These are phyloP conservation scores for Limosa lapponica DNA, from an alignment of 2,797 vertebrate genomes.

Conservation along the genomic window DNA sequence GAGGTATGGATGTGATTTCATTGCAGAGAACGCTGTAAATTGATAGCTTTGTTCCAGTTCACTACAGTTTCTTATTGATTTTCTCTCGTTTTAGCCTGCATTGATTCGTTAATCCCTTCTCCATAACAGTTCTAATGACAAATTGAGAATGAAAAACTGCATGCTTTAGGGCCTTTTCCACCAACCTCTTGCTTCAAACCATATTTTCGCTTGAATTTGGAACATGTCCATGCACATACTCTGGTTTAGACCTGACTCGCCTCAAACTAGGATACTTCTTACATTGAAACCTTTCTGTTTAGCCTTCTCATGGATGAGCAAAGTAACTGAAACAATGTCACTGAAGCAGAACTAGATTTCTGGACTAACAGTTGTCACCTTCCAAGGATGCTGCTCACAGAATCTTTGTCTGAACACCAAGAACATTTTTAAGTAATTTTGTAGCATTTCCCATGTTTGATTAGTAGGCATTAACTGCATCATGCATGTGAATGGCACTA, in stretches of 20 bases:
- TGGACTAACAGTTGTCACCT: background rate
- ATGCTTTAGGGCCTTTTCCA: slow-evolving; percentile 32
- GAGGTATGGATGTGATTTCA: slow-evolving; percentile 46
- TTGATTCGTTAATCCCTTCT: slow-evolving; percentile 65
- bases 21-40: slow-evolving; percentile 37
- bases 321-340: background rate
- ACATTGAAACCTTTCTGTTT: background rate
- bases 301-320: background rate
- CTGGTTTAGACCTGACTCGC: background rate
- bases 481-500: background rate
- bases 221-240: background rate
- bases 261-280: background rate
- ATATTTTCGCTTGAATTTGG: background rate
- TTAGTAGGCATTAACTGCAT: background rate
- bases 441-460: background rate
- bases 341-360: background rate
- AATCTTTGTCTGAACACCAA: background rate
- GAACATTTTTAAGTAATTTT: background rate
- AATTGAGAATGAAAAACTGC: slow-evolving; percentile 45
- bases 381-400: background rate
- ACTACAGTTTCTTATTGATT: slow-evolving; percentile 68
- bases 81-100: slow-evolving; percentile 70
- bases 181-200: background rate
- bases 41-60: slow-evolving; percentile 71
- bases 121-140: slow-evolving; percentile 58